Percentiles rank a stretch among this genome's conserved stretches.
Evolutionary conservation across 2,888 invertebrate genomes (phyloP).

Genomic region (Cataglyphis livida): DNA sequence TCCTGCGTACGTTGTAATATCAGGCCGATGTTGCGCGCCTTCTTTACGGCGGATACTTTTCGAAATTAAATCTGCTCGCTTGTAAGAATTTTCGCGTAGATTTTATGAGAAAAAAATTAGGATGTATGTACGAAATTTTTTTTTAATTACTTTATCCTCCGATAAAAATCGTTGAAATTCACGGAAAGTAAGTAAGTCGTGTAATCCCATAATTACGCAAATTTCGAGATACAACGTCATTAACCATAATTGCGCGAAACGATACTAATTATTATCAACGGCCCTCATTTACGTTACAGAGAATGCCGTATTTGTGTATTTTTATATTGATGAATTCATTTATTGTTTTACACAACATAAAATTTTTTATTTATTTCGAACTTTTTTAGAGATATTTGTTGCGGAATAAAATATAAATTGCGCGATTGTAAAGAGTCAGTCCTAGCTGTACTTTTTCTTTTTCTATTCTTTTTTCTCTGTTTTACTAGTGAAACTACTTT

Average conservation of each 20-base stretch:
- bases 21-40: neutral
- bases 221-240: constrained; percentile 9
- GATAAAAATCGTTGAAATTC: neutral
- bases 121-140: neutral
- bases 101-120: constrained; percentile 23
- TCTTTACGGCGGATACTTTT: constrained; percentile 19
- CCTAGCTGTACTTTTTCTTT: constrained; percentile 23
- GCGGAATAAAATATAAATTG: constrained; percentile 15
- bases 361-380: neutral
- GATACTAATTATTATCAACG: constrained; percentile 12
- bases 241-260: constrained; percentile 1
- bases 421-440: constrained; percentile 5
- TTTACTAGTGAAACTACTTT: constrained; percentile 8
- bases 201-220: constrained; percentile 14
- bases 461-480: neutral
- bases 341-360: neutral
- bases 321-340: neutral
- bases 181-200: constrained; percentile 4
- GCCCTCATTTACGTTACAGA: neutral
- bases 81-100: neutral
- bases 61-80: constrained; percentile 18
- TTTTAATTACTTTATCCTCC: neutral
- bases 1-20: neutral
- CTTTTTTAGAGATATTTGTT: neutral
- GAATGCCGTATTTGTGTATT: neutral